Percentiles rank a stretch among this genome's conserved stretches.
phyloP scores from a whole-genome alignment of 2,113 vertebrate species.

The Illadopsis cleaveri region DNA sequence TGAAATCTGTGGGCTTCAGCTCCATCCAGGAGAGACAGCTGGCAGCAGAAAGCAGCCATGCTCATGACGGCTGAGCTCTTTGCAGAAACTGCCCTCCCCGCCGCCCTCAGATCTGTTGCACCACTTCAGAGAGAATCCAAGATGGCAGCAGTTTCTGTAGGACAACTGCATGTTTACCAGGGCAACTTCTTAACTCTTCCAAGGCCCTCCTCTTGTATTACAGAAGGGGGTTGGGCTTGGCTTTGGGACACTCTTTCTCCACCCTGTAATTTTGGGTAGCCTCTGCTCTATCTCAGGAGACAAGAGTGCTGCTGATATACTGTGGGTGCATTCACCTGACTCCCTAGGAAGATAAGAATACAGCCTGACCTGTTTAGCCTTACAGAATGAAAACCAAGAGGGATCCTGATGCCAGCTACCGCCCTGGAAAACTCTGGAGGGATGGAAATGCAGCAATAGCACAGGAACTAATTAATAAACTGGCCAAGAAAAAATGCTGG shows the following conservation, averaged over 20 bases:
- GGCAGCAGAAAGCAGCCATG: neutral
- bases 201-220: neutral
- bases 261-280: neutral
- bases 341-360: neutral
- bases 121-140: neutral
- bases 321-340: neutral
- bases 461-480: neutral
- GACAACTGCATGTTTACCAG: neutral
- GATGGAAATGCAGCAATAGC: neutral
- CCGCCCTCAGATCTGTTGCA: neutral
- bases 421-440: neutral
- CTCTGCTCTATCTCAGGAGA: neutral
- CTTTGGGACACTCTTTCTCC: neutral
- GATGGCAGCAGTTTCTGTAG: neutral
- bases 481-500: neutral
- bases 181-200: neutral
- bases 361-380: neutral
- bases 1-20: neutral
- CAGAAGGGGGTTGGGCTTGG: neutral
- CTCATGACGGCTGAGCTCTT: accelerated
- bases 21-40: accelerated
- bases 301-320: neutral
- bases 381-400: neutral
- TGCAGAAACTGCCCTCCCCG: neutral
- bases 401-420: neutral